Conservation (phyloP, 1,140 invertebrate genomes). For the Aphaenogaster rudis region DNA sequence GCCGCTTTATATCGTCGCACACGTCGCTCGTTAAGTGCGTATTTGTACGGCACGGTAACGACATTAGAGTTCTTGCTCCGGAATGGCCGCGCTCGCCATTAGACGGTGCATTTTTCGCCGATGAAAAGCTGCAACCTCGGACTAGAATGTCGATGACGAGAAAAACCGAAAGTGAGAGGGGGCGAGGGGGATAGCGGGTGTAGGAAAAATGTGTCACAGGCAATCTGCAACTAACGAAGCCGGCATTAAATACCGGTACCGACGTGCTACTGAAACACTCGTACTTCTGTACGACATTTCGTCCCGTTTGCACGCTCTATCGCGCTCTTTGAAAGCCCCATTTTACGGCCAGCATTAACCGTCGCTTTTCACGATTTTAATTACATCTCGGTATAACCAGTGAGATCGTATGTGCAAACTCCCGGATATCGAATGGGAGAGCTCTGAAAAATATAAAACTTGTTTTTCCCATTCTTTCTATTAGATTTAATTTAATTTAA, state of each 20-base stretch:
- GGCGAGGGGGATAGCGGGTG: no score
- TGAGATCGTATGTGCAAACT: not conserved
- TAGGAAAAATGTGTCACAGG: slow-evolving; percentile 46
- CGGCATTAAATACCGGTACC: slow-evolving; percentile 40
- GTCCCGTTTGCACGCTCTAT: slow-evolving; percentile 27
- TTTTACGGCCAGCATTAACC: slow-evolving; percentile 12
- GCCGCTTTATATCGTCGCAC: slow-evolving; percentile 13
- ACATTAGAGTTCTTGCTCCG: slow-evolving; percentile 46
- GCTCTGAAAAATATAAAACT: not conserved
- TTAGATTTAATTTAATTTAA: not conserved
- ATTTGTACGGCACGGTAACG: slow-evolving; percentile 46
- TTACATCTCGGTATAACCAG: slow-evolving; percentile 30
- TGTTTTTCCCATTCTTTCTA: not conserved
- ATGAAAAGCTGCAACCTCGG: slow-evolving; percentile 57
- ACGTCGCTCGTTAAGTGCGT: slow-evolving; percentile 55
- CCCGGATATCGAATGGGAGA: not conserved
- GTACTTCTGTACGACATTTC: not conserved
- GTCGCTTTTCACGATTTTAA: slow-evolving; percentile 34
- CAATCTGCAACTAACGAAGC: slow-evolving; percentile 59
- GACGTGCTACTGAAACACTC: not conserved
- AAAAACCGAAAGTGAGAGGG: not conserved
- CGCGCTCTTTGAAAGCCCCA: slow-evolving; percentile 17
- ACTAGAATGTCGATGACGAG: slow-evolving; percentile 41
- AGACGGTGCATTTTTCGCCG: slow-evolving; percentile 35
- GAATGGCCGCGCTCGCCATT: slow-evolving; percentile 32